phyloP scores from a whole-genome alignment of 1,140 invertebrate genomes.

The Scaptomyza pallida region DNA sequence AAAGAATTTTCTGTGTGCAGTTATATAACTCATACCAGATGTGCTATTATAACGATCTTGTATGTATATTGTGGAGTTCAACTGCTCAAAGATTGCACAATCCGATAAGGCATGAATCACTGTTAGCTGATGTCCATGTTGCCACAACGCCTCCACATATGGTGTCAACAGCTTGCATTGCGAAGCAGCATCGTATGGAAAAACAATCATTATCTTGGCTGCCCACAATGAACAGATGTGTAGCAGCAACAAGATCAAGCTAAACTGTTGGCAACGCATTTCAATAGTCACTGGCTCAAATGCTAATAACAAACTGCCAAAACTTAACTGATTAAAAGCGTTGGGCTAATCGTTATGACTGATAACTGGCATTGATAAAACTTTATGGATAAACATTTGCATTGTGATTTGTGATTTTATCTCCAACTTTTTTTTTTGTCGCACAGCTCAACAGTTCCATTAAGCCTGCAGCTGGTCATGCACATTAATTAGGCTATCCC shows the following conservation, averaged over 20 bases:
- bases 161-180: conserved; percentile 48
- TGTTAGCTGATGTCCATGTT: conserved; percentile 58
- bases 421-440: too few species aligned
- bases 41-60: conserved; percentile 10
- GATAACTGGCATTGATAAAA: too few species aligned
- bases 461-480: not conserved
- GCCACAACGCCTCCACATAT: conserved; percentile 32
- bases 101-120: conserved; percentile 43
- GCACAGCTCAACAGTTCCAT: not conserved
- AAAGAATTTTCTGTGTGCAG: too few species aligned
- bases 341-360: too few species aligned
- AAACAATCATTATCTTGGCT: conserved; percentile 36
- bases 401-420: not conserved
- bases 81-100: conserved; percentile 11
- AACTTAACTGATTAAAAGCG: too few species aligned
- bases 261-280: too few species aligned
- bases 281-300: too few species aligned
- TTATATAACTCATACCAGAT: conserved; percentile 19
- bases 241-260: too few species aligned
- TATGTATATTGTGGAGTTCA: conserved; percentile 34
- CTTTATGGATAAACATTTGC: not conserved
- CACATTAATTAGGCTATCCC: not conserved
- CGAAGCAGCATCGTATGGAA: conserved; percentile 35
- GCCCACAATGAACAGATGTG: too few species aligned
- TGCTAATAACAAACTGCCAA: too few species aligned